These are phyloP conservation scores for Cryptus viduatorius DNA, from an alignment of 2,888 invertebrate genomes.

Conservation along the genomic window DNA sequence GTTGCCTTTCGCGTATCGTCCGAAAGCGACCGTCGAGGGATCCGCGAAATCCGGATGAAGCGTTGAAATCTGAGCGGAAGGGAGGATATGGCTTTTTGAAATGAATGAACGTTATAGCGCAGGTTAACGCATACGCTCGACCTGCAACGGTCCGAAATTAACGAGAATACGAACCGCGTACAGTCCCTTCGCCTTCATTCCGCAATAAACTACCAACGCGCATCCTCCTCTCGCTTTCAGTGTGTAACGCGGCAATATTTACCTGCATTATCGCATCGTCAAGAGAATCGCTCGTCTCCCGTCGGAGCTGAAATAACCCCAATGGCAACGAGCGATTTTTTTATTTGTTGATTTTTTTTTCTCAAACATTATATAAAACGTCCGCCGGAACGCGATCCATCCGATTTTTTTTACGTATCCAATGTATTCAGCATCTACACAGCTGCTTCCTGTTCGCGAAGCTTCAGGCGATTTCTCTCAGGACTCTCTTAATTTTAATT, in stretches of 20 bases:
- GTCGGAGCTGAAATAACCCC: neutral
- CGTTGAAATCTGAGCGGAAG: conserved; percentile 36
- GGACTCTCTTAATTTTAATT: conserved; percentile 10
- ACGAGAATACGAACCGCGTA: conserved; percentile 33
- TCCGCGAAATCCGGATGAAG: conserved; percentile 53
- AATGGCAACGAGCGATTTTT: neutral
- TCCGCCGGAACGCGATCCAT: neutral
- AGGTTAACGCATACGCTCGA: neutral
- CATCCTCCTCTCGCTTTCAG: conserved; percentile 14
- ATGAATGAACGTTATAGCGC: conserved; percentile 32
- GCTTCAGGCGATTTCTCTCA: neutral
- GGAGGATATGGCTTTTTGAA: conserved; percentile 57
- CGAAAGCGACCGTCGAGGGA: conserved; percentile 43
- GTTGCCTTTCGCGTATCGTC: conserved; percentile 31
- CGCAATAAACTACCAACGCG: conserved; percentile 8
- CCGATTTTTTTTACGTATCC: neutral
- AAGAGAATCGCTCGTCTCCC: too few relatives aligned
- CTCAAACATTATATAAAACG: neutral
- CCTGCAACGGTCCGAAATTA: conserved; percentile 25
- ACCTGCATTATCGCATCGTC: too few relatives aligned
- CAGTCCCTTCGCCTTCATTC: conserved; percentile 15
- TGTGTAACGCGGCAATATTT: neutral
- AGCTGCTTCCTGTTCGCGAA: neutral
- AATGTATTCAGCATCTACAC: neutral
- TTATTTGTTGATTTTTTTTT: neutral